phyloP scores from a whole-genome alignment of 1,140 invertebrate genomes.

The Pseudachorutes palmiensis region DNA sequence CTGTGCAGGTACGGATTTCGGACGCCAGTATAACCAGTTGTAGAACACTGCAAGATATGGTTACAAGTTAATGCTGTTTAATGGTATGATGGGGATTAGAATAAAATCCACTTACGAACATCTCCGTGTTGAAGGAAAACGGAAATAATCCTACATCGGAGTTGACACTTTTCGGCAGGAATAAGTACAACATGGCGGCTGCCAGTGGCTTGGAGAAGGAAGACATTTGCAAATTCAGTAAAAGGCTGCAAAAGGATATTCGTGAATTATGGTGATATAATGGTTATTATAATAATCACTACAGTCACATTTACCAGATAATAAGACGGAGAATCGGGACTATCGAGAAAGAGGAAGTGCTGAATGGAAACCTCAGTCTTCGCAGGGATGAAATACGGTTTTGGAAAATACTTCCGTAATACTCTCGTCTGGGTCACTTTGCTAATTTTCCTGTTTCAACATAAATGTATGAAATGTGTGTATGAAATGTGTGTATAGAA shows the following conservation, averaged over 20 bases:
- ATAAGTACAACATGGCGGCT: constrained; percentile 54
- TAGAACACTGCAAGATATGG: constrained; percentile 58
- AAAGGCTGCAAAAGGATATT: constrained; percentile 48
- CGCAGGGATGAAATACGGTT: constrained; percentile 50
- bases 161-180: constrained; percentile 58
- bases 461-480: not conserved
- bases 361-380: constrained; percentile 59
- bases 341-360: constrained; percentile 62
- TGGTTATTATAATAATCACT: not conserved
- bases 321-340: constrained; percentile 51
- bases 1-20: constrained; percentile 53
- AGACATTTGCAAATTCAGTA: constrained; percentile 66
- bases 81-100: constrained; percentile 20
- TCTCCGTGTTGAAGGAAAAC: constrained; percentile 56
- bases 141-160: constrained; percentile 55
- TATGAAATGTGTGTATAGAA: constrained; percentile 5
- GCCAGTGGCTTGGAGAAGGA: constrained; percentile 58
- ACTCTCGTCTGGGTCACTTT: constrained; percentile 56
- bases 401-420: constrained; percentile 53
- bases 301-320: constrained; percentile 45
- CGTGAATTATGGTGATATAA: constrained; percentile 3
- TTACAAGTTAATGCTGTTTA: constrained; percentile 19
- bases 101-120: constrained; percentile 54
- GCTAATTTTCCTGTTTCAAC: constrained; percentile 57
- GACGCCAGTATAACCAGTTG: constrained; percentile 76